Percentiles rank a stretch among this genome's conserved stretches.
These are phyloP conservation scores for Malthinus seriepunctatus DNA, from an alignment of 2,888 invertebrate genomes.

Conservation along the genomic window DNA sequence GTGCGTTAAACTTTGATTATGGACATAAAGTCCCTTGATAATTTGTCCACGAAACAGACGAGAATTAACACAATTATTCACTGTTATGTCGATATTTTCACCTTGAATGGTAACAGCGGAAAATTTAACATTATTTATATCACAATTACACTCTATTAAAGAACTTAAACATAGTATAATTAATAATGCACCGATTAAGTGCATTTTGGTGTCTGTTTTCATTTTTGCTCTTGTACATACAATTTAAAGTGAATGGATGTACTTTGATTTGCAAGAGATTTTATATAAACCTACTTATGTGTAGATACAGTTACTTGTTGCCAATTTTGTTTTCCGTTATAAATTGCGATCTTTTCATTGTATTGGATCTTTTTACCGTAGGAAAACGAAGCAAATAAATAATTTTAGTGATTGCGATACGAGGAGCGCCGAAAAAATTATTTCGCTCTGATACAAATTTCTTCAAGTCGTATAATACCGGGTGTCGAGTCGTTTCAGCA, in stretches of 20 bases:
- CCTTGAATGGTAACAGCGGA: conserved; percentile 7
- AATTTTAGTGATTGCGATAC: no score
- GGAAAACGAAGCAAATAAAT: no score
- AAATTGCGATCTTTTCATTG: neutral
- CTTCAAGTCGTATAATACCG: no score
- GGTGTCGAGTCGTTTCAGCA: no score
- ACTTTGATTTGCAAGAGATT: neutral
- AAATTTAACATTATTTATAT: conserved; percentile 12
- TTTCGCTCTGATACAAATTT: no score
- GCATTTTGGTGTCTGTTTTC: neutral
- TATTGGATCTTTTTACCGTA: no score
- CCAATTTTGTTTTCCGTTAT: conserved; percentile 7
- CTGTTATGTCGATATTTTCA: conserved; percentile 9
- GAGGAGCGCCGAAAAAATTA: no score
- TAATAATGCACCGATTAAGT: neutral
- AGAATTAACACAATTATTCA: conserved; percentile 9
- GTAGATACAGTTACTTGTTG: conserved; percentile 1
- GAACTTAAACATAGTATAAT: neutral
- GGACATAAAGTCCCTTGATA: conserved; percentile 23
- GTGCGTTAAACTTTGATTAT: conserved; percentile 31
- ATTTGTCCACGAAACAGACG: conserved; percentile 8
- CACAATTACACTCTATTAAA: conserved; percentile 8
- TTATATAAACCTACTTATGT: conserved; percentile 4
- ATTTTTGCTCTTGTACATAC: neutral
- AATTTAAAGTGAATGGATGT: neutral